Conservation (phyloP, 2,888 invertebrate genomes). For the Spisula solida region DNA sequence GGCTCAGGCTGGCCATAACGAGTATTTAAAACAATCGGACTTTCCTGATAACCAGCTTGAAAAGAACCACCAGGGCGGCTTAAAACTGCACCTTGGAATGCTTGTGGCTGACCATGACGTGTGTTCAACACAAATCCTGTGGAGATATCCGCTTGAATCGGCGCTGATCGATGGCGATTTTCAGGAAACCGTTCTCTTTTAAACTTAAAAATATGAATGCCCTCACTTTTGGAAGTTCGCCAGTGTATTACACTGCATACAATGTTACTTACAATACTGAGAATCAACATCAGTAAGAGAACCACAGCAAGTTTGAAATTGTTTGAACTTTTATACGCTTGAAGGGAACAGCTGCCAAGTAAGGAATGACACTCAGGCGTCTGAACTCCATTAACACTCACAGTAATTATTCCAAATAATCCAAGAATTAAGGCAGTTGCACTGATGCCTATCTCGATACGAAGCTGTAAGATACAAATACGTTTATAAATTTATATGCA, state of each 20-base stretch:
- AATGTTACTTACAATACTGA: neutral
- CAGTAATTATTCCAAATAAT: neutral
- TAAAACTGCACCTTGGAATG: neutral
- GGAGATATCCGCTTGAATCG: neutral
- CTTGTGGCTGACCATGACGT: conserved; percentile 20
- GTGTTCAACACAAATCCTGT: neutral
- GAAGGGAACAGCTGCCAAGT: neutral
- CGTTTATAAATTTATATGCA: too few relatives aligned
- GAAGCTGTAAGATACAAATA: neutral
- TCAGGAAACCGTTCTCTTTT: neutral
- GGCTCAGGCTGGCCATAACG: conserved; percentile 5
- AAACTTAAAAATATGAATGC: neutral
- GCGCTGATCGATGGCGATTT: neutral
- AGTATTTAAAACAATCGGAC: conserved; percentile 10
- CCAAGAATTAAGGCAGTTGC: neutral
- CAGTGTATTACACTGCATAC: neutral
- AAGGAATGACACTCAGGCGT: neutral
- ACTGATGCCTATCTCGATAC: neutral
- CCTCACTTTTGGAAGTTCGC: neutral
- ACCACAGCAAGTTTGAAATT: neutral
- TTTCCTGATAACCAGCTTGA: neutral
- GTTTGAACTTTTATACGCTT: neutral
- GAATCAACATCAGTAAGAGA: neutral
- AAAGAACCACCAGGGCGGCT: too few relatives aligned
- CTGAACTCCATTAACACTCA: neutral